phyloP scores from a whole-genome alignment of 2,113 vertebrate genomes.

The Galemys pyrenaicus region DNA sequence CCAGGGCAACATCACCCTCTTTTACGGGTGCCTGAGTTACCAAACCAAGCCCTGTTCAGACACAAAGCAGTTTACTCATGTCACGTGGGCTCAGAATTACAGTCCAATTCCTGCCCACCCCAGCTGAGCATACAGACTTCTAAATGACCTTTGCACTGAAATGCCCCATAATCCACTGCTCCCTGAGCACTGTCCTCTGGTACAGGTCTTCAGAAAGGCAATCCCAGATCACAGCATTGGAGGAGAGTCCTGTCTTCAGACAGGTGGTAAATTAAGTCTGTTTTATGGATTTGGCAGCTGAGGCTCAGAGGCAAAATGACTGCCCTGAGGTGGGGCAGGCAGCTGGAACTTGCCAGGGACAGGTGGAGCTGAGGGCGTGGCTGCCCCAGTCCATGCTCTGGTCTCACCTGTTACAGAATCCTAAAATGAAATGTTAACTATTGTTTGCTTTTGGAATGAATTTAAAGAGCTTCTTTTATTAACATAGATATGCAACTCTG shows the following conservation, averaged over 20 bases:
- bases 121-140: background rate
- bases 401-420: background rate
- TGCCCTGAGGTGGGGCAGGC: rapidly evolving
- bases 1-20: background rate
- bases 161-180: background rate
- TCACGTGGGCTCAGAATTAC: background rate
- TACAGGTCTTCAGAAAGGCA: background rate
- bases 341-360: background rate
- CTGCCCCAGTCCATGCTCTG: too few species aligned
- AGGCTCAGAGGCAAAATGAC: background rate
- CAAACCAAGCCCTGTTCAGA: background rate
- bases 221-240: background rate
- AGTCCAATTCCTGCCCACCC: background rate
- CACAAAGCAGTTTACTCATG: background rate
- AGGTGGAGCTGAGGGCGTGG: background rate
- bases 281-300: background rate
- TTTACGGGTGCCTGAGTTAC: background rate
- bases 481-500: background rate
- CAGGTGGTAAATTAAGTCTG: background rate
- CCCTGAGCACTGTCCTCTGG: background rate
- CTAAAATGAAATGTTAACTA: background rate
- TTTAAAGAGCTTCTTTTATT: background rate
- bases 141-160: background rate
- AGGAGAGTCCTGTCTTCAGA: background rate
- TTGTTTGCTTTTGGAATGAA: background rate